Percentiles rank a stretch among this genome's conserved stretches.
These are phyloP conservation scores for Trimorus sp. DNA, from an alignment of 2,888 invertebrate genomes.

Conservation along the genomic window DNA sequence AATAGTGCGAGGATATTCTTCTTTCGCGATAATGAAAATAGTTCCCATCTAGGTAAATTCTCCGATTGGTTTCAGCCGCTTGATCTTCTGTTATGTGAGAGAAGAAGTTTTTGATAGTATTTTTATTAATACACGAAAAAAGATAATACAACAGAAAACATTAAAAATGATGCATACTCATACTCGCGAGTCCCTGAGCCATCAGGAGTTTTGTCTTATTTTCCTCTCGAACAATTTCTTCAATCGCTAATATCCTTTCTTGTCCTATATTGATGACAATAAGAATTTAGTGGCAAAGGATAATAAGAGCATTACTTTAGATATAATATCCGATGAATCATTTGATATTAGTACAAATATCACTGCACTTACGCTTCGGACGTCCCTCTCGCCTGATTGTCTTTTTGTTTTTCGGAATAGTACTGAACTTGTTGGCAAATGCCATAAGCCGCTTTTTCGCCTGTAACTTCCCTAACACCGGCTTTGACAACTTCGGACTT, in stretches of 20 bases:
- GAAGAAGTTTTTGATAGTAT: not conserved
- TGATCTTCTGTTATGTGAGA: constrained; percentile 29
- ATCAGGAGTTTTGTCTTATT: constrained; percentile 74
- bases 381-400: constrained; percentile 61
- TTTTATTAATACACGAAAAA: not conserved
- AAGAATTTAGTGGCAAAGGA: not conserved
- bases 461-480: constrained; percentile 79
- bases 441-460: constrained; percentile 80
- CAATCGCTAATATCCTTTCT: constrained; percentile 79
- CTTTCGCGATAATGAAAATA: constrained; percentile 59
- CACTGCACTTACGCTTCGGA: constrained; percentile 56
- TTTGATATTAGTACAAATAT: too few species aligned
- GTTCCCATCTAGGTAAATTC: constrained; percentile 49
- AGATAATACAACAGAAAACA: not conserved
- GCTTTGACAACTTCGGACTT: constrained; percentile 76
- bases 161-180: constrained; percentile 23
- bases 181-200: constrained; percentile 70
- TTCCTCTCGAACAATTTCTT: constrained; percentile 79
- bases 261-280: constrained; percentile 63
- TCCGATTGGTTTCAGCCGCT: constrained; percentile 30
- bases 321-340: too few species aligned
- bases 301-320: too few species aligned
- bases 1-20: constrained; percentile 44
- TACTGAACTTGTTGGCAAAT: constrained; percentile 77
- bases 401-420: constrained; percentile 62